Conservation (phyloP, 2,888 invertebrate species). For the Ophraella communa region DNA sequence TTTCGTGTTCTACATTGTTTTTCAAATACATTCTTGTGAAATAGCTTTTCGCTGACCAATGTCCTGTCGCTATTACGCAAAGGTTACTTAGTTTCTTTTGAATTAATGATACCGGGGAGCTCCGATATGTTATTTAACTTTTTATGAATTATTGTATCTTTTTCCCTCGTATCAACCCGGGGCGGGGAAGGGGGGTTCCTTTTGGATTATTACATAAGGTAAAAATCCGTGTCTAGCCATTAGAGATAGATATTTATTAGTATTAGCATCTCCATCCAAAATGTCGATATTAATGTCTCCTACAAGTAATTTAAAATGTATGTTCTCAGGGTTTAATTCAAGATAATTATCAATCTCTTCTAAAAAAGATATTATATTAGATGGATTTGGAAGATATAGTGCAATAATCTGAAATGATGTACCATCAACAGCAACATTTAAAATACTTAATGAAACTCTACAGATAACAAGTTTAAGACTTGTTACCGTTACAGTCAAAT, state of each 20-base stretch:
- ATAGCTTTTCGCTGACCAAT: too few species aligned
- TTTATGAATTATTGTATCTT: too few species aligned
- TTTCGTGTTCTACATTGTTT: too few species aligned
- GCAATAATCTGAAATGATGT: constrained; percentile 22
- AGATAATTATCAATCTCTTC: constrained; percentile 24
- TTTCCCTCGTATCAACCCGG: too few species aligned
- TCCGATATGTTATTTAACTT: too few species aligned
- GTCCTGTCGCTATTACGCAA: too few species aligned
- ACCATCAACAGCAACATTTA: constrained; percentile 16
- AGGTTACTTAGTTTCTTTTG: too few species aligned
- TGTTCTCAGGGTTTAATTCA: constrained; percentile 21
- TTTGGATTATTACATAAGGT: constrained; percentile 21
- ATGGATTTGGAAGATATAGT: constrained; percentile 23
- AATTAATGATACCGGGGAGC: too few species aligned
- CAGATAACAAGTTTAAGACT: constrained; percentile 22
- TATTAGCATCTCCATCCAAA: constrained; percentile 19
- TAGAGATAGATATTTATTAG: constrained; percentile 23
- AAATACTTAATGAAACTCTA: constrained; percentile 16
- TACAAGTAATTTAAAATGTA: constrained; percentile 15
- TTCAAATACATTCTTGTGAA: too few species aligned
- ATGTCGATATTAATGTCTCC: constrained; percentile 25
- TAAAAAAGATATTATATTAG: constrained; percentile 17
- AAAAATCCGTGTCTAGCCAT: constrained; percentile 25
- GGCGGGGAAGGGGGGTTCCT: too few species aligned
- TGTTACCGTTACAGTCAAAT: constrained; percentile 12